These are phyloP conservation scores for Toxotes jaculatrix DNA, from an alignment of 2,113 vertebrate species.

Conservation along the genomic window DNA sequence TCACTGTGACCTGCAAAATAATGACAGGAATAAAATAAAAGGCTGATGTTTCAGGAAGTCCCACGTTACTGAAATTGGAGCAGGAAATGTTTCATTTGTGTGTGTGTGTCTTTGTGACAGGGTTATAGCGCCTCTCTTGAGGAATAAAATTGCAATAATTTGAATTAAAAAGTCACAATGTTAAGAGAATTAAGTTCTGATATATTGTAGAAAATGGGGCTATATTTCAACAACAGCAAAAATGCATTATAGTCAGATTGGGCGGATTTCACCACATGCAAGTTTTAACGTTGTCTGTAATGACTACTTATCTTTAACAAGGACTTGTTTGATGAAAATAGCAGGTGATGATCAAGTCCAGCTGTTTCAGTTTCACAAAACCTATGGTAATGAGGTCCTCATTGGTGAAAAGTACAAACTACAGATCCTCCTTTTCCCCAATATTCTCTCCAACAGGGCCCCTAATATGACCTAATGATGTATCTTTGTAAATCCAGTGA, in stretches of 20 bases:
- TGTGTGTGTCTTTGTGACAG: neutral
- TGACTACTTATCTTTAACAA: neutral
- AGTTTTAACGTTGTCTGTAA: neutral
- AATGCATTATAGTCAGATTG: neutral
- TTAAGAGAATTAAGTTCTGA: neutral
- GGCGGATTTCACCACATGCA: neutral
- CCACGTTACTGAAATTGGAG: neutral
- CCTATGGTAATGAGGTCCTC: neutral
- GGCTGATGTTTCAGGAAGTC: neutral
- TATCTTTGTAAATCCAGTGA: neutral
- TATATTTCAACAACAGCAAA: neutral
- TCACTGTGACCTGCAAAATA: conserved; percentile 90
- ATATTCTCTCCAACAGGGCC: no score
- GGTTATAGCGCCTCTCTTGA: no score
- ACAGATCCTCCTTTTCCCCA: neutral
- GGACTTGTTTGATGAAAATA: neutral
- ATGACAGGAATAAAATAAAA: neutral
- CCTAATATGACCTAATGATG: neutral
- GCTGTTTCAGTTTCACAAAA: neutral
- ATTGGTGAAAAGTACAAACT: neutral
- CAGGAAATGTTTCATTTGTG: neutral
- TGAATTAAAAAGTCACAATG: neutral
- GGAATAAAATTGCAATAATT: neutral
- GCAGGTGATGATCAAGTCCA: neutral
- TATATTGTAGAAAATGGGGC: no score